Conservation (phyloP, 2,113 vertebrate species). For the Nannospalax galili region DNA sequence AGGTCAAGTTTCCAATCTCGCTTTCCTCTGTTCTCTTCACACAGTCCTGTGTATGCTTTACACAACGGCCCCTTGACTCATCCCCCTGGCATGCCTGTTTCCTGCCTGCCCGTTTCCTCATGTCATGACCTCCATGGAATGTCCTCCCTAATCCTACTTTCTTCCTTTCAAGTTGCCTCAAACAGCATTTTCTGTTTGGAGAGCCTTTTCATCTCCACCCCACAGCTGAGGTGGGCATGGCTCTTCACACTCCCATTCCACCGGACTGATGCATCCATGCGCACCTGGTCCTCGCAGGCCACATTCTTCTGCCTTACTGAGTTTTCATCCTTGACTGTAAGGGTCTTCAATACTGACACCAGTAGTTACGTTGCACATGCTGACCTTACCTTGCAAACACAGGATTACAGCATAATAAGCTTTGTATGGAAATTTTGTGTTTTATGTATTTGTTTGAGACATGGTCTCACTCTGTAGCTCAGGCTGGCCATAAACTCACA, state of each 20-base stretch:
- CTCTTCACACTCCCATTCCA: not conserved
- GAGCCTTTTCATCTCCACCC: not conserved
- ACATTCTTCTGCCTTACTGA: not conserved
- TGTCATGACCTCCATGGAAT: not conserved
- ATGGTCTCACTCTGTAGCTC: not conserved
- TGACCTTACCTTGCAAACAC: not conserved
- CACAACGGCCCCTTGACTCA: not conserved
- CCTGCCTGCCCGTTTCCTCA: not conserved
- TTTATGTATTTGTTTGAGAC: not conserved
- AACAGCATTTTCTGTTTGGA: not conserved
- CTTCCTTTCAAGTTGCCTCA: not conserved
- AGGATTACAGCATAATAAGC: no score
- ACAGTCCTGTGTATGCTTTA: not conserved
- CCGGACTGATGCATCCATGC: fast-evolving
- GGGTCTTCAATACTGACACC: not conserved
- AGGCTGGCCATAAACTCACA: not conserved
- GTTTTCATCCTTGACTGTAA: not conserved
- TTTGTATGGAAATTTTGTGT: not conserved
- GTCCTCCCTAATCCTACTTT: not conserved
- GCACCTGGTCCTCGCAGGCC: fast-evolving
- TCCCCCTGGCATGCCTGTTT: not conserved
- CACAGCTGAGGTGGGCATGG: fast-evolving
- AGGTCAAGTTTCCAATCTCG: not conserved
- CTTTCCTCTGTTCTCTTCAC: not conserved
- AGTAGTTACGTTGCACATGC: not conserved